Evolutionary conservation across 2,888 invertebrate genomes (phyloP).

Genomic region (Amblyjoppa fuscipennis): DNA sequence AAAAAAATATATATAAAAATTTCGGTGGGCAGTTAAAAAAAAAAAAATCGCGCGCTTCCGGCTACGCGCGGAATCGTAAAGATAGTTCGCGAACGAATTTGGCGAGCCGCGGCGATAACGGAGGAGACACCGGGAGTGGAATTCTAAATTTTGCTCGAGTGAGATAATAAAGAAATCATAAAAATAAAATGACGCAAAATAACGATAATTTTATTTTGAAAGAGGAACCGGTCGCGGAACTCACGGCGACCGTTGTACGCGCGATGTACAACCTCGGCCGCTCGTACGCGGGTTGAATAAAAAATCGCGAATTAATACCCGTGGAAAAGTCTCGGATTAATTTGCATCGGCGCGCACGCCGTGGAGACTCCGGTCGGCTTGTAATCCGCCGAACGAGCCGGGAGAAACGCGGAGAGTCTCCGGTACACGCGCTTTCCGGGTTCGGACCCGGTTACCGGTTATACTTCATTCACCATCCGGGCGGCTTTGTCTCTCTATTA

Average conservation of each 20-base stretch:
- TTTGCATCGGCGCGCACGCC: constrained; percentile 77
- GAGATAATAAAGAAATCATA: constrained; percentile 35
- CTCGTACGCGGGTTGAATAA: constrained; percentile 60
- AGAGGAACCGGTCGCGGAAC: constrained; percentile 42
- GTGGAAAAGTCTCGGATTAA: constrained; percentile 74
- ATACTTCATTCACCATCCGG: neutral
- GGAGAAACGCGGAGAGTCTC: constrained; percentile 65
- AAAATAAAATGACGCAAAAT: neutral
- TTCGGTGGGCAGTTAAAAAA: neutral
- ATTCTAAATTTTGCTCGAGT: constrained; percentile 33
- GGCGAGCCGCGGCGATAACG: neutral
- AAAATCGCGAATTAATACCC: constrained; percentile 70
- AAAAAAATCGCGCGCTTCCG: neutral
- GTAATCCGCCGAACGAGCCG: neutral
- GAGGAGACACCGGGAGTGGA: constrained; percentile 6
- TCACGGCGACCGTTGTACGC: constrained; percentile 29
- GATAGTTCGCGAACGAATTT: constrained; percentile 16
- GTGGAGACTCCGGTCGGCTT: neutral
- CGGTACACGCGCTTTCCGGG: constrained; percentile 35
- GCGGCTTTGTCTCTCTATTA: constrained; percentile 8
- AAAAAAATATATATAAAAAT: neutral
- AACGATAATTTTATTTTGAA: too few species aligned
- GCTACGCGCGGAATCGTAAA: neutral
- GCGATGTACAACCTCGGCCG: constrained; percentile 22
- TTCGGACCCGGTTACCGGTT: constrained; percentile 57